Evolutionary conservation across 92 coral and sea anemone genomes (phyloP).

Genomic region (Porites cylindrica): DNA sequence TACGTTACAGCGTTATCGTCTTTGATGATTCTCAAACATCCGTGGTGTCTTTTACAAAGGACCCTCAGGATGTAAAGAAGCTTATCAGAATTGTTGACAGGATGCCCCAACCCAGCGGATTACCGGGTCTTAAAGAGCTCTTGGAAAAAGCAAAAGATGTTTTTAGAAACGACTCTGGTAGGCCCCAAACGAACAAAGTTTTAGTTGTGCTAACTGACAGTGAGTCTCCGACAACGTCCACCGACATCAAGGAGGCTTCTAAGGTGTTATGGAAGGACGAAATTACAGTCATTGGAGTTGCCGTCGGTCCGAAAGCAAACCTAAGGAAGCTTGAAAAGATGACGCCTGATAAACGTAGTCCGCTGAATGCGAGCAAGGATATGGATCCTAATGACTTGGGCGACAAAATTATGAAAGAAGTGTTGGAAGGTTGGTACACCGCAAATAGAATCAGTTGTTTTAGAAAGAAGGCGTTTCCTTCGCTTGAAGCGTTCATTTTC

Average conservation of each 20-base stretch:
- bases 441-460: background rate
- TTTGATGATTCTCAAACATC: constrained; percentile 70
- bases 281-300: constrained; percentile 69
- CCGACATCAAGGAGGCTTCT: constrained; percentile 45
- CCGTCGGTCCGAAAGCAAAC: constrained; percentile 61
- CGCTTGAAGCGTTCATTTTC: background rate
- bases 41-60: constrained; percentile 52
- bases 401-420: constrained; percentile 35
- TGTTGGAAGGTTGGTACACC: constrained; percentile 36
- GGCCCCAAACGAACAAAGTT: constrained; percentile 75
- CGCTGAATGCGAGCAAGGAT: constrained; percentile 58
- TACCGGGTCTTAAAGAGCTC: constrained; percentile 68
- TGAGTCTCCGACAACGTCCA: constrained; percentile 23
- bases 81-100: constrained; percentile 50
- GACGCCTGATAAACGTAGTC: constrained; percentile 72
- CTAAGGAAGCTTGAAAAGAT: constrained; percentile 64
- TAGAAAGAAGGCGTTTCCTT: too few species aligned
- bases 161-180: constrained; percentile 60
- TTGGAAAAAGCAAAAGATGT: constrained; percentile 69
- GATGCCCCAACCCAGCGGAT: constrained; percentile 60
- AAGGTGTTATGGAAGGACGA: constrained; percentile 49
- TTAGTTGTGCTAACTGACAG: constrained; percentile 52
- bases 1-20: constrained; percentile 80
- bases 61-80: constrained; percentile 56
- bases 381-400: constrained; percentile 47